phyloP scores from a whole-genome alignment of 2,888 invertebrate species.

The Gandaritis pyraliata region DNA sequence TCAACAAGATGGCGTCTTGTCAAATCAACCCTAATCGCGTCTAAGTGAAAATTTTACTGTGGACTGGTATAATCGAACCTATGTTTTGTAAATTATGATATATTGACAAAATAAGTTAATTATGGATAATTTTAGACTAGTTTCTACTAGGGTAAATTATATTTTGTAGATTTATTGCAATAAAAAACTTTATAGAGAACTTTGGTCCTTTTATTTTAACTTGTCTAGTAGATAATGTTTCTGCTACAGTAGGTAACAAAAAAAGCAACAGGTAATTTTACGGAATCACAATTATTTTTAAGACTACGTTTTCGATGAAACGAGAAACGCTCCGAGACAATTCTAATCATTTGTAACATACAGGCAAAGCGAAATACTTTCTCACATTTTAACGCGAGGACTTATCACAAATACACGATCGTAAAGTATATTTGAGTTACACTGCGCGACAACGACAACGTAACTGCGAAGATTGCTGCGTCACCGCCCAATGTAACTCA shows the following conservation, averaged over 20 bases:
- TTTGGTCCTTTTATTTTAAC: conserved; percentile 37
- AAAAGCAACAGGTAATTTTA: too few relatives aligned
- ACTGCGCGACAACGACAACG: too few relatives aligned
- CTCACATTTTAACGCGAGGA: too few relatives aligned
- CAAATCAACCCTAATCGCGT: conserved; percentile 29
- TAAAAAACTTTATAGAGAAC: conserved; percentile 35
- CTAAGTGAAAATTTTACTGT: conserved; percentile 23
- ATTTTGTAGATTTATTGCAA: conserved; percentile 36
- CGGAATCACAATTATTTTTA: too few relatives aligned
- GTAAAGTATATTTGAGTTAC: too few relatives aligned
- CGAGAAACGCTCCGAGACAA: too few relatives aligned
- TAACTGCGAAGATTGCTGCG: too few relatives aligned
- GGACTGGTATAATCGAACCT: conserved; percentile 6
- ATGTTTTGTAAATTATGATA: conserved; percentile 14
- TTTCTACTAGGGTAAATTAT: conserved; percentile 35
- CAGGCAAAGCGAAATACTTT: not conserved
- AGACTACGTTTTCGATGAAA: too few relatives aligned
- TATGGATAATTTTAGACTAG: conserved; percentile 32
- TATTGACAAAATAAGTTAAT: conserved; percentile 30
- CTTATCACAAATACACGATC: too few relatives aligned
- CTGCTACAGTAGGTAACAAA: conserved; percentile 9
- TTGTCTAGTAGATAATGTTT: not conserved
- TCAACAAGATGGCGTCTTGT: conserved; percentile 42
- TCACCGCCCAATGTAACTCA: too few relatives aligned
- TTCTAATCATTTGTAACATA: not conserved